Base-by-base conservation (phyloP, 2,113 vertebrate species). In the Syngnathus scovelli region DNA sequence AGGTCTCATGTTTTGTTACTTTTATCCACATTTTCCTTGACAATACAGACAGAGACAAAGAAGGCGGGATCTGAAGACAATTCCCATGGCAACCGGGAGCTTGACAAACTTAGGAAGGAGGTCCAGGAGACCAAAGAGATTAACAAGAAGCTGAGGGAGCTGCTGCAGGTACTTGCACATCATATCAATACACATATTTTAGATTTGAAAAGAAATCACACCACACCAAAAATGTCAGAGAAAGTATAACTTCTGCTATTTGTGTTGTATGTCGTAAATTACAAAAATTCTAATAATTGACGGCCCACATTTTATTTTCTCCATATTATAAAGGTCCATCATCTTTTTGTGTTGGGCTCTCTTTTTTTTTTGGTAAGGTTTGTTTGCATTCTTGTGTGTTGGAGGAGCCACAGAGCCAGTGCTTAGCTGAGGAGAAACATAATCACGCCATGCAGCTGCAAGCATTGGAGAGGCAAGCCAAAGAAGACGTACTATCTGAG, bases 401-500 rank as follows among this genome's bases (percentile, higher is more conserved):
- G 78, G 64, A 86, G 68, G 94, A 95, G 64, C 91, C 82, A 63
- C 90, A 94, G 64, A 85, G 81, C 8, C 92, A 93, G 84, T 87
- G 77, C 48, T 79, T 88, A 72, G 89, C 93, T 46, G 87, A 84
- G 39, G 94, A 95, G 63, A 89, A 80, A 61, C 91, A 93, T 70
- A 86, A 81, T 33, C 93, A 94, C 68, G 82, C 74, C 66, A 79
- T 90, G 76, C 92, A 93, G 74, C 87, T 95, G 66, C 92, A 92
- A 83, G 86, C 88, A 12, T 58, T 94, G 79, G 92, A 95, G 86
- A 92, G 92, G 68, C 92, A 90, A 76, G 91, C 92, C 4, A 91
- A 88, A 70, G 92, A 93, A 70, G 92, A 93, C 72, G 85, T 93
- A 46, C 91, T 92, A 69, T 90, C 91, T 23, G 93, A 95, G 82